Evolutionary conservation across 2,797 vertebrate species (phyloP), one percentile per base, ranked within the genome.

Genomic region (Ptychobarbus kaznakovi): DNA sequence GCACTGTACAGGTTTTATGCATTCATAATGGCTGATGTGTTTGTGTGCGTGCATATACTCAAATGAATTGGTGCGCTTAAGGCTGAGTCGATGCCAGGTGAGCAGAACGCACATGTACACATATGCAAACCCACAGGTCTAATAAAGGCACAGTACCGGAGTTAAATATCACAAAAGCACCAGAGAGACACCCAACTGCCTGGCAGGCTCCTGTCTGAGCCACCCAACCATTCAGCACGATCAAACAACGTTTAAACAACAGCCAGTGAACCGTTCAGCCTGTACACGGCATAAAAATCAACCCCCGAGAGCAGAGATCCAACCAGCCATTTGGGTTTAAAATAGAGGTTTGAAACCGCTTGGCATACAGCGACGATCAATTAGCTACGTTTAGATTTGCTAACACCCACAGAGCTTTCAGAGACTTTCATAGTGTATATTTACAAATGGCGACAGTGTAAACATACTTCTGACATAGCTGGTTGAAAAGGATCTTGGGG

Each of bases 401-500:
- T 80, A 46, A 56, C 63, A 56, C 63, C 28, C 42, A 72, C 32
- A 65, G 35, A 83, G 72, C 20, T 53, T 28, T 40, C 22, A 18
- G 12, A 35, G n/a, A 61, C 22, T 82, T 82, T 13, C 11, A 56
- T 13, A 58, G 18, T 56, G 63, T 28, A 35, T 12, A 35, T 61
- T 83, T 69, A 68, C 61, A 76, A 80, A 84, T 35, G 10, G 32
- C 10, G 22, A 0, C 10, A 65, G 22, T 38, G 13, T n/a, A 84
- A 16, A 78, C 97, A 88, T 96, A 99, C 98, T 99, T 99, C 90
- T 98, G 98, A 92, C 98, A 99, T 87, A 99, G 97, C 91, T 99
- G 98, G 92, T 95, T 98, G 92, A 99, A 99, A 82, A 99, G 96
- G 81, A 97, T 93, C 94, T 98, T 99, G 82, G 98, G 98, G 90